Conservation (phyloP, 2,888 invertebrate species). For the Lasioglossum lativentre region DNA sequence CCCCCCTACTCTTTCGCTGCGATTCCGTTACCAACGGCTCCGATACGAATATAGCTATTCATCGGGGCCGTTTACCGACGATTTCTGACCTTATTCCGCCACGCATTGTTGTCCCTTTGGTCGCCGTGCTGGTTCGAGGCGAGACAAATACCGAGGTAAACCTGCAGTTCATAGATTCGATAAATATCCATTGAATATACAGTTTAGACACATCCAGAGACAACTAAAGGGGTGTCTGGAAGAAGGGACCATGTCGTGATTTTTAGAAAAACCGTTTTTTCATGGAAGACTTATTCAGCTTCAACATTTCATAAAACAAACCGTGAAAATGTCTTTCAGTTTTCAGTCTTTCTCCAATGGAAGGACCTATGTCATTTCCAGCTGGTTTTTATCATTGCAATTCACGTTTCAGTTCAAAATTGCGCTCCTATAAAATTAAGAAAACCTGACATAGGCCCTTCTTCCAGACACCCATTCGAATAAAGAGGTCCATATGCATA, state of each 20-base stretch:
- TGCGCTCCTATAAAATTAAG: too few species aligned
- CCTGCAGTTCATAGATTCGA: not conserved
- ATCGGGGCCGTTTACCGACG: not conserved
- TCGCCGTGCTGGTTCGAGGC: not conserved
- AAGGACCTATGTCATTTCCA: too few species aligned
- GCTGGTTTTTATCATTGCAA: too few species aligned
- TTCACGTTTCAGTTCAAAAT: too few species aligned
- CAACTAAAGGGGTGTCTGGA: not conserved
- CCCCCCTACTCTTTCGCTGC: not conserved
- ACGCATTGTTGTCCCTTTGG: not conserved
- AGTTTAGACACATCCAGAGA: not conserved
- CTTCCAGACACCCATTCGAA: not conserved
- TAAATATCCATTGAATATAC: too few species aligned
- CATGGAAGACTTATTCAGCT: too few species aligned
- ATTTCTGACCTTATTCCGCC: not conserved
- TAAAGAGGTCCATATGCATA: not conserved
- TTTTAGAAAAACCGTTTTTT: too few species aligned
- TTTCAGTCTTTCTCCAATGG: too few species aligned
- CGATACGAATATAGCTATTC: not conserved
- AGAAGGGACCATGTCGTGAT: too few species aligned
- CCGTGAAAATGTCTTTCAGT: too few species aligned
- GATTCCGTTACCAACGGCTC: slow-evolving; percentile 4
- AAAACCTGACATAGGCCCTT: too few species aligned
- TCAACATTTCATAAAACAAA: too few species aligned
- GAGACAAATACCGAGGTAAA: not conserved